Evolutionary conservation across 2,113 vertebrate genomes (phyloP).

Genomic region (Rhabdornis inornatus): DNA sequence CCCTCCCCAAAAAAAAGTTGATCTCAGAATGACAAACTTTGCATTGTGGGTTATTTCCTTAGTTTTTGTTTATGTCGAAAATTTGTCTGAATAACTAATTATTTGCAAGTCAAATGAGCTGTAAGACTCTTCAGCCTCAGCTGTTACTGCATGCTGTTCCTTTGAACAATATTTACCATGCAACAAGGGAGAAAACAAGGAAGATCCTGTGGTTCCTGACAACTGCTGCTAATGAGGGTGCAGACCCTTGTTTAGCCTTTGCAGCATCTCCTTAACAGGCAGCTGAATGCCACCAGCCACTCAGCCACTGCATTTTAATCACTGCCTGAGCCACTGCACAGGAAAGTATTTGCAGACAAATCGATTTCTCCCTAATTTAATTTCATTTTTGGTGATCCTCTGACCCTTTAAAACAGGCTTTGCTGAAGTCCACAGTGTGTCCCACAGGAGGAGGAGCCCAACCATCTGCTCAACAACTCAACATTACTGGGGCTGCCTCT

Average conservation of each 20-base stretch:
- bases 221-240: conserved; percentile 26
- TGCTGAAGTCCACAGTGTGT: background rate
- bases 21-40: background rate
- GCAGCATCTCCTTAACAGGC: background rate
- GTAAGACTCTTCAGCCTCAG: background rate
- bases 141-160: background rate
- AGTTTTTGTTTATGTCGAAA: background rate
- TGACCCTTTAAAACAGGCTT: background rate
- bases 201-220: background rate
- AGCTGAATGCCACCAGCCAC: background rate
- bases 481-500: background rate
- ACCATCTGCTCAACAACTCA: background rate
- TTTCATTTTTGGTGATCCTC: background rate
- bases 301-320: background rate
- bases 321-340: background rate
- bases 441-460: background rate
- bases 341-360: background rate
- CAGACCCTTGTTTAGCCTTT: background rate
- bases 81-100: background rate
- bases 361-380: background rate
- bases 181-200: background rate
- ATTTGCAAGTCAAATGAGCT: conserved; percentile 39
- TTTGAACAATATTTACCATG: conserved; percentile 36
- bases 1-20: background rate
- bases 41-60: background rate